These are phyloP conservation scores for Callipepla squamata DNA, from an alignment of 2,113 vertebrate genomes.

Conservation along the genomic window DNA sequence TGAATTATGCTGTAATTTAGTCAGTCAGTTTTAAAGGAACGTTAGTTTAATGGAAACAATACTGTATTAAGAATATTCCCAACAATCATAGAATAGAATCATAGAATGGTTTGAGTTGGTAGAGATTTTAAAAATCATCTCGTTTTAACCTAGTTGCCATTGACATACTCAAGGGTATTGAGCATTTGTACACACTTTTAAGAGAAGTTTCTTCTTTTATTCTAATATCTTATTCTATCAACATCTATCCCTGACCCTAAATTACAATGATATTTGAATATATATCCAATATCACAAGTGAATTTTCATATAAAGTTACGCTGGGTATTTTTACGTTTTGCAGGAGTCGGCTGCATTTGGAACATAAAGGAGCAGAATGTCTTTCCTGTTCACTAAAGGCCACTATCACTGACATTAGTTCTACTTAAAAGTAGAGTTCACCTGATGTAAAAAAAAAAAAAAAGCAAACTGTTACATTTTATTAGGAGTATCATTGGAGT, in stretches of 20 bases:
- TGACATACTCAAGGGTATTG: background rate
- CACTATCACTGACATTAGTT: background rate
- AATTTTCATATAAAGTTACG: accelerated
- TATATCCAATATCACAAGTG: background rate
- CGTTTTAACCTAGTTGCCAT: background rate
- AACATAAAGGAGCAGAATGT: background rate
- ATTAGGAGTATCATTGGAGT: accelerated
- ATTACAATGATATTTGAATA: background rate
- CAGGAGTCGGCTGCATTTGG: background rate
- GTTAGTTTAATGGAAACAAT: background rate
- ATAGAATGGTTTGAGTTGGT: background rate
- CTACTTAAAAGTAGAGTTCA: background rate
- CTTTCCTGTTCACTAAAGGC: background rate
- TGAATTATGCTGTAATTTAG: background rate
- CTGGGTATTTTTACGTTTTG: accelerated
- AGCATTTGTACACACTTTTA: no score
- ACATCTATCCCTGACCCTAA: background rate
- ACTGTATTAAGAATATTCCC: background rate
- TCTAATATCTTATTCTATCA: background rate
- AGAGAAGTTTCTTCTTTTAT: background rate
- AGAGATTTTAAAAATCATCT: background rate
- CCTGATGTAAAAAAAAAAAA: background rate
- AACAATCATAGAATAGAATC: background rate
- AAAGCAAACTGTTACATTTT: background rate
- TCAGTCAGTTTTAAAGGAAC: background rate